Conservation (phyloP, 2,888 invertebrate species). For the Euzetes globulus region DNA sequence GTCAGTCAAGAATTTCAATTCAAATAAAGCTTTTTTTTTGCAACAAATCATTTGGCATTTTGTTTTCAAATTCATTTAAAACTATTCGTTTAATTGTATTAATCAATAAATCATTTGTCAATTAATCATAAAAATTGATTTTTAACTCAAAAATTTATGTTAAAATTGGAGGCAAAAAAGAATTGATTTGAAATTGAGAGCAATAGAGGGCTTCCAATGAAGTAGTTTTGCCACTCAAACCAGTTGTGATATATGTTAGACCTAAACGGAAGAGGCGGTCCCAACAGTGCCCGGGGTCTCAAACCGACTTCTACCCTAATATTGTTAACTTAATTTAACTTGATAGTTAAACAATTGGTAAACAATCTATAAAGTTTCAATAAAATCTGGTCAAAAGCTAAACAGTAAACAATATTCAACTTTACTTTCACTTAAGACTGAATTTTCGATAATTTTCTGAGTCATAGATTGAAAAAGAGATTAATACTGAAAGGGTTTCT, state of each 20-base stretch:
- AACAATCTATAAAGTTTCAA: too few species aligned
- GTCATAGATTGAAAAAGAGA: too few species aligned
- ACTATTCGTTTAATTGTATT: neutral
- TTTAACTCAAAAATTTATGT: neutral
- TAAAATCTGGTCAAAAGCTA: too few species aligned
- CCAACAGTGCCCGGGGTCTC: neutral
- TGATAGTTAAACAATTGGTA: too few species aligned
- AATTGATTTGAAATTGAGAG: neutral
- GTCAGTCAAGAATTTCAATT: neutral
- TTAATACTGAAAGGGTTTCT: too few species aligned
- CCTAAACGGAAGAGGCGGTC: neutral
- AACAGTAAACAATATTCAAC: too few species aligned
- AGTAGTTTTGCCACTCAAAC: neutral
- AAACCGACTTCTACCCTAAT: too few species aligned
- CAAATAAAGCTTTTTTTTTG: neutral
- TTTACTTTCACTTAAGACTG: too few species aligned
- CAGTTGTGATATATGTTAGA: conserved; percentile 4
- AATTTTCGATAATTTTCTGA: too few species aligned
- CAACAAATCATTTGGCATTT: neutral
- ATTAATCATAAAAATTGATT: neutral
- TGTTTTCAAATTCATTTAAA: neutral
- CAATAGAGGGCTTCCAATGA: neutral
- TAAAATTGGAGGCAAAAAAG: neutral
- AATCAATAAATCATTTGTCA: neutral
- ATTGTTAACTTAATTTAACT: too few species aligned